Evolutionary conservation across 2,797 vertebrate species (phyloP).

Genomic region (Bradypus variegatus): DNA sequence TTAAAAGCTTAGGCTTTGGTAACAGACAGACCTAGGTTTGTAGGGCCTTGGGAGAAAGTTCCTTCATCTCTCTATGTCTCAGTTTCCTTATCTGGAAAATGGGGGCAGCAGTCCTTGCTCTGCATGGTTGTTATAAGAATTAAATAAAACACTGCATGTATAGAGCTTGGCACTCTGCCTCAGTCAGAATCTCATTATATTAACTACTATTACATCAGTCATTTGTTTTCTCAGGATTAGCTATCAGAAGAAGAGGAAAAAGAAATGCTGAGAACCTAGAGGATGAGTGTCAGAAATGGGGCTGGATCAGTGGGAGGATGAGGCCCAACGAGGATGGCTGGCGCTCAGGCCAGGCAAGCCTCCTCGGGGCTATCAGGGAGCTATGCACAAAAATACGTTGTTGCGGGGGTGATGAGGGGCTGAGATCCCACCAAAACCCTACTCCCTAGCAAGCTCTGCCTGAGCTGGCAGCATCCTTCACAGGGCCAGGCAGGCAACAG

Average conservation of each 20-base stretch:
- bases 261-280: neutral
- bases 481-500: neutral
- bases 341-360: neutral
- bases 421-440: neutral
- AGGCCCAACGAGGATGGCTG: neutral
- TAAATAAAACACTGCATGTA: neutral
- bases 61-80: neutral
- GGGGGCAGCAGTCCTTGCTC: neutral
- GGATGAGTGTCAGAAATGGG: neutral
- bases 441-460: neutral
- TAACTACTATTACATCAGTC: neutral
- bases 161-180: neutral
- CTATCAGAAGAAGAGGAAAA: neutral
- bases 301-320: neutral
- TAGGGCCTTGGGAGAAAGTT: neutral
- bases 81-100: slow-evolving; percentile 4
- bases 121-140: neutral
- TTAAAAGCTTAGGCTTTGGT: slow-evolving; percentile 1
- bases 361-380: neutral
- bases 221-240: neutral
- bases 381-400: neutral
- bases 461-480: neutral
- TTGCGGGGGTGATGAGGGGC: neutral
- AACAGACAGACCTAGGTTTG: neutral
- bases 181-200: neutral